Base-by-base conservation (phyloP, 2,113 vertebrate species). In the Oxyruncus cristatus region DNA sequence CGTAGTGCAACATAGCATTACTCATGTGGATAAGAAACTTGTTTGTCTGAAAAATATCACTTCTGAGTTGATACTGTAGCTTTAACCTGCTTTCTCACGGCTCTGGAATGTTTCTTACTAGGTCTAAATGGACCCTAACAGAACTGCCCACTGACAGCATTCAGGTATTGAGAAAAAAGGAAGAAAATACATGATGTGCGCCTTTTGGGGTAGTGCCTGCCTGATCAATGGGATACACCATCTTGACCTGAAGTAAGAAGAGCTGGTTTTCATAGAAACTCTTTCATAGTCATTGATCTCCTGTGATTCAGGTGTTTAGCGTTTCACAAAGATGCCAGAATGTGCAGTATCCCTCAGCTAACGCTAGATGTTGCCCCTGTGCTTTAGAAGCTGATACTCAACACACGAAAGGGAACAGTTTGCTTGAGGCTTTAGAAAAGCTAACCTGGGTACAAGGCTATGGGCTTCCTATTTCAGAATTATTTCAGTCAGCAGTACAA, bases 361-460 rank as follows among this genome's bases (percentile, higher is more conserved):
- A 87, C 95, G 46, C 94, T 91, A 97, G 95, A 59, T 95, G 96
- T 23, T 93, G 73, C 91, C 26, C 50, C 21, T 44, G 66, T 63
- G 27, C 67, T 84, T 76, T 52, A 92, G 58, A 73, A 76, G 30
- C 33, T 50, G n/a, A 41, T 53, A n/a, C 1, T n/a, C 20, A 5
- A 18, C 28, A 12, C 14, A 24, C 19, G 6, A 37, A 73, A 62
- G 2, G 4, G 24, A 87, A 20, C 7, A 32, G 30, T 14, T 70
- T 58, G 8, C 24, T 58, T 41, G 9, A n/a, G 23, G 32, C 14
- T 93, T 53, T 80, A 9, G 24, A 20, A 32, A 24, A 39, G 55
- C 47, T 62, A 55, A 47, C 9, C 11, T 20, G 13, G 11, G 14
- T 49, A 16, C 13, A 55, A 42, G 46, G 20, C 11, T 67, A 9